These are phyloP conservation scores for Acronicta psi DNA, from an alignment of 2,888 invertebrate species.

Conservation along the genomic window DNA sequence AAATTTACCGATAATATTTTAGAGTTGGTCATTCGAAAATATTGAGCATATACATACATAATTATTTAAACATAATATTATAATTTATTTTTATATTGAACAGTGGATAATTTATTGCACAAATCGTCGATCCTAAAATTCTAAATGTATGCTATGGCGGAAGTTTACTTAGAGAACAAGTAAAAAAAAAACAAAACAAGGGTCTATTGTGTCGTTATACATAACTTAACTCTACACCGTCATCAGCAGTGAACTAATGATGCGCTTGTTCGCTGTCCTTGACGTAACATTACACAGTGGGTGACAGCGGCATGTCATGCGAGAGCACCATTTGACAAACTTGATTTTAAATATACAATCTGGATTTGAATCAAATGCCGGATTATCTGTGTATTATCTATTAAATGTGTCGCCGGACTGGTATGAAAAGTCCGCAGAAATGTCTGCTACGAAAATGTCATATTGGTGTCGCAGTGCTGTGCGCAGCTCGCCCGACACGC, in stretches of 20 bases:
- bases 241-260: conserved; percentile 79
- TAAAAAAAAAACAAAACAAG: conserved; percentile 70
- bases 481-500: conserved; percentile 14
- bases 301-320: conserved; percentile 22
- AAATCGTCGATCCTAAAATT: conserved; percentile 77
- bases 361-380: background rate
- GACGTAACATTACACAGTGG: conserved; percentile 41
- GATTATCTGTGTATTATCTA: too few species aligned
- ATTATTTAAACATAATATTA: conserved; percentile 65
- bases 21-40: conserved; percentile 88
- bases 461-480: background rate
- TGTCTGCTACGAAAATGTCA: background rate
- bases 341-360: background rate
- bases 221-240: conserved; percentile 74
- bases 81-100: conserved; percentile 76
- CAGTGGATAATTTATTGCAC: conserved; percentile 84
- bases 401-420: background rate
- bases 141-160: conserved; percentile 76
- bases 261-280: conserved; percentile 64
- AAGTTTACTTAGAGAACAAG: conserved; percentile 67
- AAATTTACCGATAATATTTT: conserved; percentile 75
- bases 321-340: background rate
- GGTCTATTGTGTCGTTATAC: conserved; percentile 72
- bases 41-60: conserved; percentile 81
- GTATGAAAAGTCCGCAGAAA: too few species aligned